Evolutionary conservation across 2,797 vertebrate species (phyloP), one percentile per base, ranked within the genome.

Genomic region (Paedocypris micromegethes): DNA sequence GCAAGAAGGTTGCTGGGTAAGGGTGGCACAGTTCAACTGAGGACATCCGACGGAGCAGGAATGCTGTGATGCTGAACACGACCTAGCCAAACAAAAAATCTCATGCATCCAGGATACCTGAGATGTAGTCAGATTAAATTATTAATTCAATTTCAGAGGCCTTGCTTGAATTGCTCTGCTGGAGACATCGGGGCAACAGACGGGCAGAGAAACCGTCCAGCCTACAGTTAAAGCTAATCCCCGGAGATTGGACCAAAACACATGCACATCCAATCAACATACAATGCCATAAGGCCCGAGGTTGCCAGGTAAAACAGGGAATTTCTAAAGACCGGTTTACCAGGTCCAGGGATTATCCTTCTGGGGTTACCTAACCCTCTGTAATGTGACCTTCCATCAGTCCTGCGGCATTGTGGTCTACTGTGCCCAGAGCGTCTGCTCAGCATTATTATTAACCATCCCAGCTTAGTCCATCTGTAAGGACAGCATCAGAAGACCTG

Each of bases 261-360:
- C 81, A 86, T 77, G 81, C 80, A 85, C 80, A 69, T 72, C 77
- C 78, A 79, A 83, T 86, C 82, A 80, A 75, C 74, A 75, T 64
- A 86, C 85, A 88, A 84, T 80, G 73, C 76, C 70, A 77, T 79
- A 76, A 5, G 67, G 78, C 79, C 77, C 66, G 61, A 63, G 79
- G 79, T 82, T 85, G 82, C 79, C 81, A 85, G 77, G 82, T 85
- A 83, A 82, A 75, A 83, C 75, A 73, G 77, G 45, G 77, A 83
- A 77, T 74, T 77, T 81, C 74, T 83, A 78, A 84, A 86, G 86
- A 90, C 90, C 85, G 86, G 89, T 91, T 89, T 87, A 85, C 86
- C 87, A 81, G 83, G 87, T 86, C 83, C 57, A 60, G 61, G 86
- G 89, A 90, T 91, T 91, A 90, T 88, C 82, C 86, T 81, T 86